Conservation (phyloP, 2,797 vertebrate species). For the Tarsius wallacei region DNA sequence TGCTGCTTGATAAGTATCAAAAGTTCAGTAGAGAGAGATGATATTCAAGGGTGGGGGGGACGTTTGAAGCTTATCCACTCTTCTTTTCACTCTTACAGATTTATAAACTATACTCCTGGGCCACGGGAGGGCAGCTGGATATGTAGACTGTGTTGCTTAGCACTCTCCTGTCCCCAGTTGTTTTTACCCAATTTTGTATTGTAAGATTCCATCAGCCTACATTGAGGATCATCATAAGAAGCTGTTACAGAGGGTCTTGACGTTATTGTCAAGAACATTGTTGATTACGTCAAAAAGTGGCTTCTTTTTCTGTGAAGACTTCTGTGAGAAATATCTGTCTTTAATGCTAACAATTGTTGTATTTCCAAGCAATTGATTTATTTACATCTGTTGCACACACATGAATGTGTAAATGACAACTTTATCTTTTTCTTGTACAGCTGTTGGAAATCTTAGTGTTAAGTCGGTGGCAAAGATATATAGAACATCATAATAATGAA, state of each 20-base stretch:
- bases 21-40: not conserved
- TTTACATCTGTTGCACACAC: not conserved
- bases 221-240: not conserved
- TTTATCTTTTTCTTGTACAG: not conserved
- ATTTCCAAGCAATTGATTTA: slow-evolving; percentile 48
- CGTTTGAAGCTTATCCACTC: not conserved
- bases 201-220: not conserved
- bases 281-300: slow-evolving; percentile 29
- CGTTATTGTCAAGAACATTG: not conserved
- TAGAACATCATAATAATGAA: not conserved
- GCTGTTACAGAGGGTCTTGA: slow-evolving; percentile 25
- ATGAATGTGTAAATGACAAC: slow-evolving; percentile 40
- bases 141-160: not conserved
- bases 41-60: not conserved
- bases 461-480: not conserved
- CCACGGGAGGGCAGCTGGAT: not conserved
- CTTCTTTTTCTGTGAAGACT: slow-evolving; percentile 42
- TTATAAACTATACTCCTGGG: not conserved
- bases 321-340: slow-evolving; percentile 37
- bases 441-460: slow-evolving; percentile 39
- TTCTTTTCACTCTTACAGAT: not conserved
- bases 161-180: not conserved
- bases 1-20: not conserved
- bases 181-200: not conserved
- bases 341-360: slow-evolving; percentile 24